Evolutionary conservation across 1,140 invertebrate genomes (phyloP), one percentile per base, ranked within the genome.

Genomic region (Diuraphis noxia): DNA sequence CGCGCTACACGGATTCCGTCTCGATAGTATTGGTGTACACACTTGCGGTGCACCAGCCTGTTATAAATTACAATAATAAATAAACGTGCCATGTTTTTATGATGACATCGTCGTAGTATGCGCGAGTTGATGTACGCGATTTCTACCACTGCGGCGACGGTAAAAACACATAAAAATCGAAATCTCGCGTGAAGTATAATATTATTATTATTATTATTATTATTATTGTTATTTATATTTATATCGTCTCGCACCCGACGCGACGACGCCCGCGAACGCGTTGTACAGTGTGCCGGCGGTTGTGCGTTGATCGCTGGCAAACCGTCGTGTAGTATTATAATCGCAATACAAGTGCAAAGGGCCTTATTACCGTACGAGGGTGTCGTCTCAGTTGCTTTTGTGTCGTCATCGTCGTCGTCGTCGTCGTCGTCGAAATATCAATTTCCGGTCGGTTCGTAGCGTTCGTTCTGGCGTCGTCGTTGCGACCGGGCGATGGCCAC

Each of bases 401-500:
- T n/a, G n/a, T n/a, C 72, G 72, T 17, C 10, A 19, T 84, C 40
- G 13, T 23, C 21, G 77, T 23, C 3, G 56, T 63, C 25, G 56
- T n/a, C n/a, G 56, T 17, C 56, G 56, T 72, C 56, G 56, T 56
- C 25, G 1, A 72, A 6, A n/a, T n/a, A n/a, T 25, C 23, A 25
- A 19, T 43, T 84, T 13, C 17, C 40, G 77, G 77, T n/a, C 19
- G 46, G 56, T 38, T 38, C 77, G 81, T 84, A 40, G 81, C 5
- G 81, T 84, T 84, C 30, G 25, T 41, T 30, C 38, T 9, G 81
- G 36, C 30, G 30, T 34, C 41, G 41, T n/a, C 38, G n/a, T 46
- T 34, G 49, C 36, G 86, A 25, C 77, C 52, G n/a, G 36, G 52
- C 52, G 52, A 88, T 88, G 88, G 88, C 88, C 63, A 36, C 63